These are phyloP conservation scores for Atractosteus spatula DNA, from an alignment of 2,113 vertebrate genomes.

Conservation along the genomic window DNA sequence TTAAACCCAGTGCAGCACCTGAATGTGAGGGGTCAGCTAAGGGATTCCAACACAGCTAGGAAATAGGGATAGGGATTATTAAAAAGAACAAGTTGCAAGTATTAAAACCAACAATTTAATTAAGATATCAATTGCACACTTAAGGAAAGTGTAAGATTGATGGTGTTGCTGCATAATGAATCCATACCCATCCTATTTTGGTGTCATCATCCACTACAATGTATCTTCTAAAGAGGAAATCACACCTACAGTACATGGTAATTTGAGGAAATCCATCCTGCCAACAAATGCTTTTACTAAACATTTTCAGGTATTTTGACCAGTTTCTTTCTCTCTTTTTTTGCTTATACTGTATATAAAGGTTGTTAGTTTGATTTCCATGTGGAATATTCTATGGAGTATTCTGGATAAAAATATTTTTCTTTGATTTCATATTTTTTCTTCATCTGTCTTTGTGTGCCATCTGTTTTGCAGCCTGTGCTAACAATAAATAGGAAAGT, in stretches of 20 bases:
- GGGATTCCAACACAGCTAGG: constrained; percentile 17
- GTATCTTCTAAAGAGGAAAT: constrained; percentile 25
- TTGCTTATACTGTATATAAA: no score
- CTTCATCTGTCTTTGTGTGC: no score
- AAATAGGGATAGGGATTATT: constrained; percentile 34
- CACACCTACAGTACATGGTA: constrained; percentile 3
- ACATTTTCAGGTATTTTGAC: no score
- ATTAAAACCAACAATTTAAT: constrained; percentile 54
- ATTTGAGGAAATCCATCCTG: constrained; percentile 10
- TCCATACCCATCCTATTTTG: constrained; percentile 23
- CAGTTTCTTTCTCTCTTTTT: no score
- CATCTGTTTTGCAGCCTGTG: no score
- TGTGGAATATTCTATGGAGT: no score
- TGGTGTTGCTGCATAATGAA: constrained; percentile 36
- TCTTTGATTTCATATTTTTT: no score
- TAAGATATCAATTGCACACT: constrained; percentile 44
- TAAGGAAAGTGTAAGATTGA: constrained; percentile 36
- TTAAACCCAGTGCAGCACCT: constrained; percentile 4
- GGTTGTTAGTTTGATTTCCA: no score
- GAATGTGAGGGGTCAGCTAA: constrained; percentile 6
- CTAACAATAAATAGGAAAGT: no score
- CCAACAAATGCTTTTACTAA: no score
- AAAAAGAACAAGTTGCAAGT: constrained; percentile 30
- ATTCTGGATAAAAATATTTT: no score
- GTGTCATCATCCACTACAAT: constrained; percentile 23